A percentile compares a stretch with the other conserved stretches of the same genome.
Conservation (phyloP, 2,888 invertebrate genomes). For the Alitta virens region DNA sequence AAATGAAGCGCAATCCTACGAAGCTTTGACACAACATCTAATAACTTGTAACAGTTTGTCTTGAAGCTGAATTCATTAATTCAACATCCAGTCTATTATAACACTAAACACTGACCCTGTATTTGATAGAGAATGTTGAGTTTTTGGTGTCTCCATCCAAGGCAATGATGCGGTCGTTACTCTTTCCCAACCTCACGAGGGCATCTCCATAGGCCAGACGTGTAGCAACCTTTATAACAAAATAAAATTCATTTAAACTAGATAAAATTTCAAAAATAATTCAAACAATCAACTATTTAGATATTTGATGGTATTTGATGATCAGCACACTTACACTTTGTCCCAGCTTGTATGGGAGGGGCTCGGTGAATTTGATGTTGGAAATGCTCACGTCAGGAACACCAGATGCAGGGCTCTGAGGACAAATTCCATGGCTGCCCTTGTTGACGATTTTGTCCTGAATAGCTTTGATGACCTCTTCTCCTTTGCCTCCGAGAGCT, state of each 20-base stretch:
- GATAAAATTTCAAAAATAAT: too few species aligned
- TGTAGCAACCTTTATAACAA: too few species aligned
- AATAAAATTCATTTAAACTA: too few species aligned
- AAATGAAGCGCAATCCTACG: too few species aligned
- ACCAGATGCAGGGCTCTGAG: conserved; percentile 67
- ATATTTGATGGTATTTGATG: too few species aligned
- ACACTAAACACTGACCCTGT: conserved; percentile 68
- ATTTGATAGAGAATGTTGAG: conserved; percentile 93
- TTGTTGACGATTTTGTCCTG: conserved; percentile 69
- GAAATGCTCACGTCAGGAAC: conserved; percentile 74
- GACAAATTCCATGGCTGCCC: conserved; percentile 65
- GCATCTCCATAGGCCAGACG: conserved; percentile 91
- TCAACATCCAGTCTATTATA: too few species aligned
- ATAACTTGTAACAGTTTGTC: too few species aligned
- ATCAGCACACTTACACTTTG: conserved; percentile 55
- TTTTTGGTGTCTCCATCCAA: conserved; percentile 98
- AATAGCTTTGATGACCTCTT: conserved; percentile 61
- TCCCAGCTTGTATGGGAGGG: conserved; percentile 75
- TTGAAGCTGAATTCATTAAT: too few species aligned
- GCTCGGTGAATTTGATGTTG: conserved; percentile 71
- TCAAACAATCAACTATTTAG: too few species aligned
- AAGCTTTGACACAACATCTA: too few species aligned
- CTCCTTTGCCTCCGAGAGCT: conserved; percentile 80
- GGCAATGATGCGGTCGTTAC: conserved; percentile 77
- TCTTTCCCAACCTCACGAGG: conserved; percentile 78